Conservation (phyloP, 2,888 invertebrate species). For the Morpho achilles region DNA sequence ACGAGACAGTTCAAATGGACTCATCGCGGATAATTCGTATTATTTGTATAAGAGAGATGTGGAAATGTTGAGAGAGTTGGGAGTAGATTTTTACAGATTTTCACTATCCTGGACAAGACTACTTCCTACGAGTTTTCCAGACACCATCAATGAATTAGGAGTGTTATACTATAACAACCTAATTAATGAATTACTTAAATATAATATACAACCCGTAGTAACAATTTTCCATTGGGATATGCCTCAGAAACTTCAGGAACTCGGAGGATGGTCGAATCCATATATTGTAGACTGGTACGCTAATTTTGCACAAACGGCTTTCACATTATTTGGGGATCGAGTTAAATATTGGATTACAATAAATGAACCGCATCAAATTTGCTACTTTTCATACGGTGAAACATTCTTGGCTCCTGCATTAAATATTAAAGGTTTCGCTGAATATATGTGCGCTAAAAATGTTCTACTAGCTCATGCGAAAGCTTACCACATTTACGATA, state of each 20-base stretch:
- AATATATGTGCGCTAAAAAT: constrained; percentile 54
- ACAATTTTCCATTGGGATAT: constrained; percentile 77
- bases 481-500: constrained; percentile 32
- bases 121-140: constrained; percentile 76
- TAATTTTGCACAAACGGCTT: constrained; percentile 62
- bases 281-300: constrained; percentile 61
- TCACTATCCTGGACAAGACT: constrained; percentile 82
- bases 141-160: constrained; percentile 73
- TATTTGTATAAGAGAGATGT: too few relatives aligned
- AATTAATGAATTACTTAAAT: constrained; percentile 76
- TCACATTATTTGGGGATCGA: constrained; percentile 61
- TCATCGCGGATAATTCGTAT: constrained; percentile 74
- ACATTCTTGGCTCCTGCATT: constrained; percentile 42
- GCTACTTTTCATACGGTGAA: constrained; percentile 59
- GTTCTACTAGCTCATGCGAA: constrained; percentile 32
- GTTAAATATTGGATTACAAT: constrained; percentile 77
- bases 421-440: constrained; percentile 50
- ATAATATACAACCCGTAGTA: constrained; percentile 80
- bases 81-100: constrained; percentile 74
- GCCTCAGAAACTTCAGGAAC: constrained; percentile 68
- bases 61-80: constrained; percentile 48
- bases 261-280: constrained; percentile 74
- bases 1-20: constrained; percentile 72
- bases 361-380: constrained; percentile 69
- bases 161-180: constrained; percentile 55